Evolutionary conservation across 2,797 vertebrate genomes (phyloP).

Genomic region (Scolopax bukidnonensis): DNA sequence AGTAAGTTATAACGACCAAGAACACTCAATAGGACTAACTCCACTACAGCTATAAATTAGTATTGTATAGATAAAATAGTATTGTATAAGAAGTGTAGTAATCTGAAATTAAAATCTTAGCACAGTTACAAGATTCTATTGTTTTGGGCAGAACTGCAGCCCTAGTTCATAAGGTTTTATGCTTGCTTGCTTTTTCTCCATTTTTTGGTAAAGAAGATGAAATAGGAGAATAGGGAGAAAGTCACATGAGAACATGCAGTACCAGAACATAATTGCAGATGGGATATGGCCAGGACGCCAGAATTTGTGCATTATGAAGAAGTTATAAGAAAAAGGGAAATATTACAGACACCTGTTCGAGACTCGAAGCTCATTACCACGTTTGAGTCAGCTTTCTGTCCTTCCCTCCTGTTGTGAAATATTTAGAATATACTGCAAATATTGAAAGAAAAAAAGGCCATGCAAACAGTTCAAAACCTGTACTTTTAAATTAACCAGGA

Average conservation of each 20-base stretch:
- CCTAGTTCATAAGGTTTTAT: not conserved
- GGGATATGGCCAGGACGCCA: not conserved
- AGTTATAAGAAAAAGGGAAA: not conserved
- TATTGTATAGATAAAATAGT: accelerated
- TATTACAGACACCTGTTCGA: accelerated
- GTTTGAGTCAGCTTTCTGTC: constrained; percentile 1
- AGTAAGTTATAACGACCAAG: not conserved
- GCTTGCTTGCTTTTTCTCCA: not conserved
- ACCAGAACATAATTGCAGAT: not conserved
- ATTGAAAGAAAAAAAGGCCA: constrained; percentile 41
- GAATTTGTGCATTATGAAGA: not conserved
- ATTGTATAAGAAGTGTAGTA: not conserved
- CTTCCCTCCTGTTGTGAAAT: constrained; percentile 52
- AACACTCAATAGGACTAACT: not conserved
- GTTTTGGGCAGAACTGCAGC: not conserved
- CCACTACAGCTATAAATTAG: accelerated
- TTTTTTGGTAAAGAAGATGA: not conserved
- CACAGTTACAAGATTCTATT: accelerated
- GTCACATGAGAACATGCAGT: accelerated
- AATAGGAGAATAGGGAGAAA: not conserved
- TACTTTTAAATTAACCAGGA: not conserved
- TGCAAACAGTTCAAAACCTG: not conserved
- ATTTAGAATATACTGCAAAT: constrained; percentile 50
- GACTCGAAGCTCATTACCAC: not conserved
- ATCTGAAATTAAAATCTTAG: not conserved